phyloP scores from a whole-genome alignment of 1,140 invertebrate species.

The Magallana ariakensis region DNA sequence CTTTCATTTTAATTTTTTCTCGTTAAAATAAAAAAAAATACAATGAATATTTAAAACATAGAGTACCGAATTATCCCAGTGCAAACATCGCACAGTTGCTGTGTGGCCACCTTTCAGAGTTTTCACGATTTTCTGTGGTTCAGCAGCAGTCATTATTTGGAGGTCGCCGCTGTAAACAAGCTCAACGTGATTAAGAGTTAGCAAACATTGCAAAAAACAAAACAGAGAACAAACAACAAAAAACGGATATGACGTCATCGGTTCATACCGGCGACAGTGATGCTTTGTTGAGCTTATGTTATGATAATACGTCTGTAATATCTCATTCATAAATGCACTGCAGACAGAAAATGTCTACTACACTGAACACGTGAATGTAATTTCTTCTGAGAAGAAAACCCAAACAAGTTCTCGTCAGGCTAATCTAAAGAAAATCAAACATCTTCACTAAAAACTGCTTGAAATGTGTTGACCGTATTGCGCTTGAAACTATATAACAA shows the following conservation, averaged over 20 bases:
- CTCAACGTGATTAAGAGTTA: constrained; percentile 8
- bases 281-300: constrained; percentile 2
- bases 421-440: too few species aligned
- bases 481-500: too few species aligned
- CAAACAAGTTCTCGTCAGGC: background rate
- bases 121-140: constrained; percentile 17
- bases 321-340: constrained; percentile 8
- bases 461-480: too few species aligned
- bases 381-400: background rate
- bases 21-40: background rate
- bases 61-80: constrained; percentile 56
- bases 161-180: constrained; percentile 36
- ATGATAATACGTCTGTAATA: background rate
- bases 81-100: constrained; percentile 55
- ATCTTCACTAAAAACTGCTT: too few species aligned
- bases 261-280: background rate
- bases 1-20: too few species aligned
- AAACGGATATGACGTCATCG: background rate
- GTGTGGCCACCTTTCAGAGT: constrained; percentile 51
- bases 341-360: constrained; percentile 4
- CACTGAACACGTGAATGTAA: background rate
- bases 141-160: background rate
- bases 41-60: background rate
- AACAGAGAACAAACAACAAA: constrained; percentile 18
- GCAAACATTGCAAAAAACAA: background rate